These are phyloP conservation scores for Bostrychus sinensis DNA, from an alignment of 2,113 vertebrate species.

Conservation along the genomic window DNA sequence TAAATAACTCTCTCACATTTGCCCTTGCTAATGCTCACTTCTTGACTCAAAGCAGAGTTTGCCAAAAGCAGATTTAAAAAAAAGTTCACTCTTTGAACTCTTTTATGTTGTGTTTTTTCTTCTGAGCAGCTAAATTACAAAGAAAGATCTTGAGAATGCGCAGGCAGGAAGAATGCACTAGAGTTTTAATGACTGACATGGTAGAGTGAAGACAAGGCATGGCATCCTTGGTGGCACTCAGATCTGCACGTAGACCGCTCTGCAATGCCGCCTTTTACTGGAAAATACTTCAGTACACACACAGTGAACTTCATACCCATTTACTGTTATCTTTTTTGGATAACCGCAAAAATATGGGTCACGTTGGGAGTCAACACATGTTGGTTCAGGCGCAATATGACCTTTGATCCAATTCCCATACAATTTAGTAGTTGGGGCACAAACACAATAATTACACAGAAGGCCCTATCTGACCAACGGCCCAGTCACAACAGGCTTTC, in stretches of 20 bases:
- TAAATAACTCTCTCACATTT: conserved; percentile 39
- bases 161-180: conserved; percentile 3
- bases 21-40: conserved; percentile 12
- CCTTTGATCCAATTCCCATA: conserved; percentile 9
- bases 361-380: too few relatives aligned
- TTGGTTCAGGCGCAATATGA: not conserved
- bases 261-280: conserved; percentile 3
- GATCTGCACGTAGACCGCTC: conserved; percentile 55
- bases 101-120: conserved; percentile 4
- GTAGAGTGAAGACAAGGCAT: conserved; percentile 45
- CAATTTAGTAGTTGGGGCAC: not conserved
- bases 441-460: conserved; percentile 21
- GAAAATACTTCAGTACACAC: not conserved
- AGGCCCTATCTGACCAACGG: conserved; percentile 22
- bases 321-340: too few relatives aligned
- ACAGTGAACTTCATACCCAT: not conserved
- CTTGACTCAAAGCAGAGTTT: conserved; percentile 3
- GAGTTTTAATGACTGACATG: conserved; percentile 42
- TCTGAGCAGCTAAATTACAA: not conserved
- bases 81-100: conserved; percentile 33
- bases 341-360: too few relatives aligned
- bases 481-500: conserved; percentile 58
- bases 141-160: not conserved
- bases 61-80: conserved; percentile 29
- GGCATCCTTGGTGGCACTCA: conserved; percentile 44